Conservation (phyloP, 1,140 invertebrate species). For the Calliphora vicina region DNA sequence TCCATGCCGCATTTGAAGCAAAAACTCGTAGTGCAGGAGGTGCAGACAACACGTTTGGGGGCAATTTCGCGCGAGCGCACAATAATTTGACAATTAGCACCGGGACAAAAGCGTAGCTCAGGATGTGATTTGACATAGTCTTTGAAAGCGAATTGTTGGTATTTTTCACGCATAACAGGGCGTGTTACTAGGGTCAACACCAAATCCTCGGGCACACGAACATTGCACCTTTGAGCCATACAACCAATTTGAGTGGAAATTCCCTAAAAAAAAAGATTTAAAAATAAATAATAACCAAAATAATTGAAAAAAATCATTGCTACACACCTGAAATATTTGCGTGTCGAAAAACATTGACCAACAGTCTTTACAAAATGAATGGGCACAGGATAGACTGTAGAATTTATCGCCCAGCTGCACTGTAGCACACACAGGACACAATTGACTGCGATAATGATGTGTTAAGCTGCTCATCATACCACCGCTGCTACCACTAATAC, state of each 20-base stretch:
- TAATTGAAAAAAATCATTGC: not conserved
- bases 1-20: constrained; percentile 93
- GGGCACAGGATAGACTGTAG: constrained; percentile 84
- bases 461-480: not conserved
- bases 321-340: constrained; percentile 87
- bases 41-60: constrained; percentile 64
- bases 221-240: constrained; percentile 93
- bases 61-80: constrained; percentile 60
- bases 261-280: constrained; percentile 57
- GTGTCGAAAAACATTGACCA: constrained; percentile 96
- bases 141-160: constrained; percentile 93
- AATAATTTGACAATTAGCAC: constrained; percentile 87
- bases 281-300: not conserved
- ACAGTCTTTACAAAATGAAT: constrained; percentile 93
- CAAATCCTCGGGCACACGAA: constrained; percentile 95
- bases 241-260: constrained; percentile 88
- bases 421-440: constrained; percentile 70
- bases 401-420: constrained; percentile 73
- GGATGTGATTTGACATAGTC: constrained; percentile 96
- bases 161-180: constrained; percentile 84
- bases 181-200: constrained; percentile 85
- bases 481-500: not conserved
- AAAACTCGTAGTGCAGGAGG: constrained; percentile 66
- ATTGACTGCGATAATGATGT: constrained; percentile 48
- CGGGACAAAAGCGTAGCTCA: constrained; percentile 92